Base-by-base conservation (phyloP, 2,113 vertebrate species). In the Gavia stellata region DNA sequence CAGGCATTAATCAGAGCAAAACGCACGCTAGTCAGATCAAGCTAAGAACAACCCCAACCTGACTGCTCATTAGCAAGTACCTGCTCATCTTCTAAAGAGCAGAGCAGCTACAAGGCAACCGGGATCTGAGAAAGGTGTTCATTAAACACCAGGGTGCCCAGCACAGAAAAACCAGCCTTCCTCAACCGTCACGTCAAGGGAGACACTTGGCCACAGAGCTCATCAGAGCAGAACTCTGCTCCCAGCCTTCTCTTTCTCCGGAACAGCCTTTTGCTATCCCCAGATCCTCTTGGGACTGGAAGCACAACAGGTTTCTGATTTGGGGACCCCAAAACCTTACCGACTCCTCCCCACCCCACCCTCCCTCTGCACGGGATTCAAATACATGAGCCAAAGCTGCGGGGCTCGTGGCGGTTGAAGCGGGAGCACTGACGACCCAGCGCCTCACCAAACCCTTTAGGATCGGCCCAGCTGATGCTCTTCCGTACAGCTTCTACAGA, bases 341-440 rank as follows among this genome's bases (percentile, higher is more conserved):
- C 1, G 25, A 42, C 8, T 61, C 10, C 23, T 50, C 36, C 5
- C 5, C 34, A 12, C 12, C 20, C 5, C 24, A 10, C 2, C 23
- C n/a, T 14, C 26, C 33, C 19, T 20, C 17, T 9, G 7, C 4
- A 1, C 0, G 7, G 50, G 45, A 24, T 16, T 40, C 21, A 40
- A 8, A 61, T 0, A 25, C 53, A 10, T 0, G 7, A 70, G 36
- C 9, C 8, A 8, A 44, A 52, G 81, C 40, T 10, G 24, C 2
- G 1, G n/a, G 20, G 36, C 29, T 61, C 4, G 0, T 5, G 66
- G 24, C 14, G 13, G 71, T 50, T 47, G 24, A 12, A 38, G 14
- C 5, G 2, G 20, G 16, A 58, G 24, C 38, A 45, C 75, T 4
- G 25, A 42, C 2, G 2, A 29, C 31, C 44, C 86, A 77, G 40